phyloP scores from a whole-genome alignment of 2,797 vertebrate genomes.

The Microhierax caerulescens region DNA sequence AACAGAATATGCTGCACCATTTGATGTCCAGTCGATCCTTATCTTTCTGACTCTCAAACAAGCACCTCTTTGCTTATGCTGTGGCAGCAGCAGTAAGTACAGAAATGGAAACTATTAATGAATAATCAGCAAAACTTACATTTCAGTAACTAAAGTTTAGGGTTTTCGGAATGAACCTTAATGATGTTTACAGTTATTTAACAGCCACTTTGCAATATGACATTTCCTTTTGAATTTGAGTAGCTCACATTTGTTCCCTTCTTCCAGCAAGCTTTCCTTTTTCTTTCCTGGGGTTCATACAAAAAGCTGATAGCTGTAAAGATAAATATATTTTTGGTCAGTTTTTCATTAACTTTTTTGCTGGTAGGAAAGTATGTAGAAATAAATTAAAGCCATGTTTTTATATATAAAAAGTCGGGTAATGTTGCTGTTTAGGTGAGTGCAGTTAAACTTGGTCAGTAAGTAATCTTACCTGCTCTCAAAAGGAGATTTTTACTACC shows the following conservation, averaged over 20 bases:
- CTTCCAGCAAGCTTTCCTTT: conserved; percentile 57
- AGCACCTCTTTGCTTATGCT: neutral
- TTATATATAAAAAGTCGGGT: conserved; percentile 79
- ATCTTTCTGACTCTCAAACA: neutral
- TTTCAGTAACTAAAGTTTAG: conserved; percentile 51
- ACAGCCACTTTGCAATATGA: conserved; percentile 77
- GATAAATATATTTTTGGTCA: conserved; percentile 78
- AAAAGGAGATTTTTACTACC: conserved; percentile 74
- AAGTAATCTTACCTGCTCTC: conserved; percentile 70
- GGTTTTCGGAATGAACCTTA: conserved; percentile 66
- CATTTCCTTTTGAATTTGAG: conserved; percentile 64
- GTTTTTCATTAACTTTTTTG: conserved; percentile 79
- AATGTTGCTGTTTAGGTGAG: conserved; percentile 76
- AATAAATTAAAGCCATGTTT: conserved; percentile 85
- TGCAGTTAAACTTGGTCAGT: conserved; percentile 75
- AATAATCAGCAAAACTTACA: conserved; percentile 47
- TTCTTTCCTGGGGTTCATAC: conserved; percentile 61
- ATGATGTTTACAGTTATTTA: conserved; percentile 79
- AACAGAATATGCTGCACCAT: conserved; percentile 9
- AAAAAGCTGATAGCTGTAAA: conserved; percentile 78
- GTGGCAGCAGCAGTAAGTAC: neutral
- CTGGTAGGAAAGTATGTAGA: conserved; percentile 77
- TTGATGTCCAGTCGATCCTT: neutral
- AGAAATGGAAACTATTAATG: neutral
- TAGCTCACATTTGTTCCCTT: conserved; percentile 14